Evolutionary conservation across 2,797 vertebrate genomes (phyloP), one percentile per base, ranked within the genome.

Genomic region (Sylvia borin): DNA sequence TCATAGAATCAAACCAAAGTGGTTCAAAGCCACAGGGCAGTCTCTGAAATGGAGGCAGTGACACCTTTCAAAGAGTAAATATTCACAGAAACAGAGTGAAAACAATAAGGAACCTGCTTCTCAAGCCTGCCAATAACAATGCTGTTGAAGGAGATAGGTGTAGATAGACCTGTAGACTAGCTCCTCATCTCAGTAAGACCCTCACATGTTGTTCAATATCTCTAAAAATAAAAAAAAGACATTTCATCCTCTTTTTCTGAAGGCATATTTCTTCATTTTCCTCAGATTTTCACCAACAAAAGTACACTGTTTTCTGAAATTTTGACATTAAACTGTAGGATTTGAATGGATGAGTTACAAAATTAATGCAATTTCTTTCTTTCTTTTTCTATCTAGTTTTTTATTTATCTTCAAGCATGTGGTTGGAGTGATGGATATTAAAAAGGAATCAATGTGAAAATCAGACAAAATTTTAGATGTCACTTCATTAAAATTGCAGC

Each of bases 51-150:
- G 27, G 16, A 78, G 25, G 25, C 25, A 40, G 47, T 43, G 24
- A 55, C 19, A 22, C 3, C 55, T 94, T 96, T 95, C 81, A 88
- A 85, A 77, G 60, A 83, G 54, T 73, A 40, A 91, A 71, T 70
- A 82, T 67, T 83, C 61, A 77, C n/a, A 72, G 73, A 54, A 78
- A 70, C 8, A 48, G 21, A 61, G 12, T 12, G 27, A 67, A 5
- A 64, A 55, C 57, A 80, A 12, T 27, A 68, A 75, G 51, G 14
- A 88, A 71, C 12, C 57, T 73, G 54, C 26, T 78, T 38, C 45
- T 60, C 25, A 20, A 75, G 47, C n/a, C 50, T 71, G 24, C 18
- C 73, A 81, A 66, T 54, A 68, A 58, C 21, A 54, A 31, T 29
- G 24, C 25, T 27, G 16, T 11, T 73, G 67, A 68, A 85, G 55